Evolutionary conservation across 2,113 vertebrate species (phyloP).

Genomic region (Fukomys damarensis): DNA sequence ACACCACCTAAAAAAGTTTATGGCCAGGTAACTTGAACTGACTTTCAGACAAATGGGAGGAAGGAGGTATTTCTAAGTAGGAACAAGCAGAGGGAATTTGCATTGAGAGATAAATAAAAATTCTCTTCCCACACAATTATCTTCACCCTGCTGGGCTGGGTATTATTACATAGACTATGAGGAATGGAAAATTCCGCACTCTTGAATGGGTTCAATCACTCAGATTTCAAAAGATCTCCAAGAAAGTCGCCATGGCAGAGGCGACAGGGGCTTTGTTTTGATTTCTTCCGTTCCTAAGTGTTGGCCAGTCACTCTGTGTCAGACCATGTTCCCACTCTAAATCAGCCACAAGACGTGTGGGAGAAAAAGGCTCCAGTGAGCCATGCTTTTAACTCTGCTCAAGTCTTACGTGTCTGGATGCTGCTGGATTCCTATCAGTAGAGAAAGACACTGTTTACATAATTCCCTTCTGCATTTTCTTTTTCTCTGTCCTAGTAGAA

Average conservation of each 20-base stretch:
- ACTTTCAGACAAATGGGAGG: neutral
- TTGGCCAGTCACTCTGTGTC: neutral
- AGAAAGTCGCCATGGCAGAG: neutral
- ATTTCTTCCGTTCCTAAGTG: neutral
- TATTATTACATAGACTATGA: neutral
- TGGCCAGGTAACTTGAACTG: neutral
- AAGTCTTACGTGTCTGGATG: neutral
- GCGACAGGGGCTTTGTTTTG: neutral
- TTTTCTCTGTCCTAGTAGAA: slow-evolving; percentile 26
- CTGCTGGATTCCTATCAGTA: neutral
- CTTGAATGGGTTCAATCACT: slow-evolving; percentile 17
- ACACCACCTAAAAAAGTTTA: neutral
- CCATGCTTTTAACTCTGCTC: neutral
- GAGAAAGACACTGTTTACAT: neutral
- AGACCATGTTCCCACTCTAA: neutral
- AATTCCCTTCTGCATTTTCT: neutral
- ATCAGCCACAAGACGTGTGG: neutral
- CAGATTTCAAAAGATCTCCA: slow-evolving; percentile 33
- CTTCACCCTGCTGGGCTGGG: neutral
- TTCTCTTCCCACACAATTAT: neutral
- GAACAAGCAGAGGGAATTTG: neutral
- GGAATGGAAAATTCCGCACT: slow-evolving; percentile 38
- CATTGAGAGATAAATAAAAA: neutral
- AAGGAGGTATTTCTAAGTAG: neutral
- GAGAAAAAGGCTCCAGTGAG: neutral